Evolutionary conservation across 2,888 invertebrate genomes (phyloP), one percentile per base, ranked within the genome.

Genomic region (Acanthococcus lagerstroemiae): DNA sequence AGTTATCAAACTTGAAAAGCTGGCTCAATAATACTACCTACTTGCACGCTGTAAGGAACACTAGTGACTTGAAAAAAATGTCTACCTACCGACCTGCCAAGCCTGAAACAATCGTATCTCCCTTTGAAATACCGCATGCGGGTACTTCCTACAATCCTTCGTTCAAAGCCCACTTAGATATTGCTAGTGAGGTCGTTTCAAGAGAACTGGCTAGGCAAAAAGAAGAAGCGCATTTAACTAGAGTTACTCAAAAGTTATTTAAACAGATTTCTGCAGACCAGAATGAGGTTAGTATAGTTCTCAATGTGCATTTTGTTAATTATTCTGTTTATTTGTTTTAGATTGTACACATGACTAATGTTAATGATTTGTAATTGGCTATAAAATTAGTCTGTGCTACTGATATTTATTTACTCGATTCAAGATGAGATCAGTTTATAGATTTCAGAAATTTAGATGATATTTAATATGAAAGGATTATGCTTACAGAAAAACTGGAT

Each of bases 91-190:
- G 56, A 19, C 55, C 65, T 3, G 46, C 24, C 9, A 45, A 37
- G 19, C 24, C 21, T 26, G n/a, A 25, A 9, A 66, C 80, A 12
- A 72, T 74, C 56, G 72, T 81, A 37, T 82, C 84, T 30, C 80
- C 85, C 57, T 81, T 95, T 15, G 87, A 87, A 71, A 67, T 80
- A 0, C 93, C 95, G 0, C 92, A 94, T 77, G 90, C 95, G 0
- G 95, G 95, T 46, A 84, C 83, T 73, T 95, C 95, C 44, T 95
- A 95, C 72, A 95, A 96, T 79, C 95, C 96, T 1, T 83, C 87
- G 1, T 86, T 79, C 74, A 78, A 84, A 74, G 90, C 92, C 74
- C 94, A 95, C 74, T 87, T 88, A 77, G 80, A 84, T 2, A 77
- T 95, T 24, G 76, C 95, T 4, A 75, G 78, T 22, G 76, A 82